phyloP scores from a whole-genome alignment of 1,140 invertebrate species.

The Cyphomyrmex costatus region DNA sequence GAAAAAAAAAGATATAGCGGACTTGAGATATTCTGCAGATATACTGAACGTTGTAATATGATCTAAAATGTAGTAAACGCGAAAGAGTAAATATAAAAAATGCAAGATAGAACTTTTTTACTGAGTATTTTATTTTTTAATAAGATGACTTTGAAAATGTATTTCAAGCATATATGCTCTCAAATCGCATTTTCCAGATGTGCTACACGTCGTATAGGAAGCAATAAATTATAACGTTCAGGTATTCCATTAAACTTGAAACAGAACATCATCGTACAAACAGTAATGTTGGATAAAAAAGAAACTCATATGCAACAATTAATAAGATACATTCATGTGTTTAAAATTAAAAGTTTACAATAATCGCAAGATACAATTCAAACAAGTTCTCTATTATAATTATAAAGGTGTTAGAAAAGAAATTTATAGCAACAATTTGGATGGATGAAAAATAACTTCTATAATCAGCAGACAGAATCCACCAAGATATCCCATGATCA shows the following conservation, averaged over 20 bases:
- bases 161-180: not conserved
- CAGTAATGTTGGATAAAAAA: not conserved
- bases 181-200: not conserved
- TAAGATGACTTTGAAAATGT: not conserved
- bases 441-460: slow-evolving; percentile 56
- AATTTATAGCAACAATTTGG: slow-evolving; percentile 9
- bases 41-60: not conserved
- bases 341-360: not conserved
- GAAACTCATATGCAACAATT: not conserved
- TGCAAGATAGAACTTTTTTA: not conserved
- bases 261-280: not conserved
- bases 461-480: slow-evolving; percentile 41
- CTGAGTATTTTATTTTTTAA: not conserved
- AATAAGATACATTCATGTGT: not conserved
- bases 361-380: not conserved
- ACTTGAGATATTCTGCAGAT: not conserved
- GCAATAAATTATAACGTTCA: not conserved
- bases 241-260: not conserved
- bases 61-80: not conserved
- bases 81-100: not conserved
- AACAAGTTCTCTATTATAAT: not conserved
- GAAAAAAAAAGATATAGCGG: not conserved
- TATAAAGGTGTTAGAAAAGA: not conserved
- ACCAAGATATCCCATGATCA: slow-evolving; percentile 75
- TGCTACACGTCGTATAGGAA: not conserved